Evolutionary conservation across 1,140 invertebrate genomes (phyloP).

Genomic region (Zaprionus kolodkinae): DNA sequence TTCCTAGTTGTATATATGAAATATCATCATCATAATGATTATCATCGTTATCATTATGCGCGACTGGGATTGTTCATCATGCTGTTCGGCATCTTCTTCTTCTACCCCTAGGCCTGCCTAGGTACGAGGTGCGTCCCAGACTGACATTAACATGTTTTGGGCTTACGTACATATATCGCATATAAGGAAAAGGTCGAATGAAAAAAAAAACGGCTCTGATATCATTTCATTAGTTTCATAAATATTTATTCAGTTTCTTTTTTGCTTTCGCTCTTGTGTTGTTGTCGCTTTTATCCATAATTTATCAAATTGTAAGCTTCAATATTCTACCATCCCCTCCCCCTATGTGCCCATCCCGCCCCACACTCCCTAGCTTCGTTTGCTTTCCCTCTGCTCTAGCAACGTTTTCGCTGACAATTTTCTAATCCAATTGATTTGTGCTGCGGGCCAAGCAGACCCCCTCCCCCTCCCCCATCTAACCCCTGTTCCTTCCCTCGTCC

Average conservation of each 20-base stretch:
- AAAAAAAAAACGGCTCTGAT: conserved; percentile 50
- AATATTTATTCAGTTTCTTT: conserved; percentile 78
- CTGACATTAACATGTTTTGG: conserved; percentile 29
- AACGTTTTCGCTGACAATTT: conserved; percentile 72
- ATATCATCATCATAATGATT: conserved; percentile 34
- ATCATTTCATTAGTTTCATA: conserved; percentile 82
- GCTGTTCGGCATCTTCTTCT: conserved; percentile 2
- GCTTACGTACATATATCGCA: neutral
- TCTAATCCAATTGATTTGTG: conserved; percentile 82
- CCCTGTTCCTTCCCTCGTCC: neutral
- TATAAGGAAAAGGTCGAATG: neutral
- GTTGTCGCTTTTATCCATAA: conserved; percentile 69
- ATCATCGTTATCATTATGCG: conserved; percentile 25
- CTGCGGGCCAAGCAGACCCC: conserved; percentile 55
- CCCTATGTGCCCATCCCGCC: neutral
- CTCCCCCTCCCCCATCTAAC: neutral
- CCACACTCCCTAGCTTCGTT: neutral
- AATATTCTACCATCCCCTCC: conserved; percentile 43
- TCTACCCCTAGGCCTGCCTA: neutral
- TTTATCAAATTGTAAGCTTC: conserved; percentile 77
- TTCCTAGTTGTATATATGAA: conserved; percentile 61
- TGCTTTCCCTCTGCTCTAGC: neutral
- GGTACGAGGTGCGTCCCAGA: conserved; percentile 3
- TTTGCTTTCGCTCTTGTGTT: conserved; percentile 8
- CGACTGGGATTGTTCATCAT: conserved; percentile 28